Conservation (phyloP, 1,140 invertebrate genomes). For the Hyles vespertilio region DNA sequence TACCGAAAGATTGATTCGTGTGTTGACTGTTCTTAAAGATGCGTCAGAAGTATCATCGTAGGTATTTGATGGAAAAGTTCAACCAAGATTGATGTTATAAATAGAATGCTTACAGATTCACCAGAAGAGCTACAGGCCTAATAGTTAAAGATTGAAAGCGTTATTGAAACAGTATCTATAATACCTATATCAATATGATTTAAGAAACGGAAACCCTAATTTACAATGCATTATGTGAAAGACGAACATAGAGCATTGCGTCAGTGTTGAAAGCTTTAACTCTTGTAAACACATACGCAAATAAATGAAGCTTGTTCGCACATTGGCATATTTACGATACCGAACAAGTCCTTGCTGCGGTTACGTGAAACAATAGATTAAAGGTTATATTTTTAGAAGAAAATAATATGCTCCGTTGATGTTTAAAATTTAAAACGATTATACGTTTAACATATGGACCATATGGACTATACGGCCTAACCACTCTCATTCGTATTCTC, state of each 20-base stretch:
- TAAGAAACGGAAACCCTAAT: slow-evolving; percentile 4
- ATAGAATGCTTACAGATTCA: too few relatives aligned
- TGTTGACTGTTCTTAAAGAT: too few relatives aligned
- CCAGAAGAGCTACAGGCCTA: too few relatives aligned
- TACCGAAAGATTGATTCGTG: too few relatives aligned
- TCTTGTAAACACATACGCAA: slow-evolving; percentile 59
- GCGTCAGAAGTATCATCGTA: too few relatives aligned
- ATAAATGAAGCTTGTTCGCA: slow-evolving; percentile 49
- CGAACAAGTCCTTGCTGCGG: slow-evolving; percentile 11
- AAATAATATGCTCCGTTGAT: background rate
- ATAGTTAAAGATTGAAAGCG: too few relatives aligned
- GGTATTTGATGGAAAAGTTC: too few relatives aligned
- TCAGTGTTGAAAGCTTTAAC: slow-evolving; percentile 43
- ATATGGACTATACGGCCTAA: too few relatives aligned
- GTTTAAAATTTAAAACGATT: background rate
- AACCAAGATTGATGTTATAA: too few relatives aligned
- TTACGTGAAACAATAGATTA: slow-evolving; percentile 2
- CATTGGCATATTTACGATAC: slow-evolving; percentile 43
- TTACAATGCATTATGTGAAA: slow-evolving; percentile 3
- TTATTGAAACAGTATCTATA: too few relatives aligned
- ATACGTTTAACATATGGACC: background rate
- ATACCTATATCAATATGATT: too few relatives aligned
- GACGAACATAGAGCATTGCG: slow-evolving; percentile 44
- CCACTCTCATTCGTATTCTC: too few relatives aligned
- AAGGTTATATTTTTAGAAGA: background rate